Percentiles rank a stretch among this genome's conserved stretches.
Conservation (phyloP, 2,888 invertebrate species). For the Melinopterus prodromus region DNA sequence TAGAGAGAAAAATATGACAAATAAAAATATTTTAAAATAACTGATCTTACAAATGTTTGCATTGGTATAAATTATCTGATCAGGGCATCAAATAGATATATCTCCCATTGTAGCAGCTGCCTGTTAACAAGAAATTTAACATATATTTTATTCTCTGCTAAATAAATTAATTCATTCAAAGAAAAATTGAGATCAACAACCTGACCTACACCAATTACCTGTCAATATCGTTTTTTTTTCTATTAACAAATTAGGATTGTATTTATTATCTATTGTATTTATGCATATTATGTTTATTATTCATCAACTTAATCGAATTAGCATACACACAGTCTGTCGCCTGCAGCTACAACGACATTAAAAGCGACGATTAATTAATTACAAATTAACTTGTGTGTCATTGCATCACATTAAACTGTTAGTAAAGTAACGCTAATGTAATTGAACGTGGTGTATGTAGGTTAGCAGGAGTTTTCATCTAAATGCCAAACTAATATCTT, state of each 20-base stretch:
- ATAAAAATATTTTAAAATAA: no score
- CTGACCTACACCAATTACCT: no score
- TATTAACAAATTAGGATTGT: not conserved
- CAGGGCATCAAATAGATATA: no score
- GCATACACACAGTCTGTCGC: not conserved
- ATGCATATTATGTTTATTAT: not conserved
- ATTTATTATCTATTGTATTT: not conserved
- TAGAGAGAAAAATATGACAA: no score
- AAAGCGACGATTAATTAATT: not conserved
- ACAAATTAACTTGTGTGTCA: not conserved
- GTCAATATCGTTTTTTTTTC: no score
- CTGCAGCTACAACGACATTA: not conserved
- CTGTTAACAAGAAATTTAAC: no score
- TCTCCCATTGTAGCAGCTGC: no score
- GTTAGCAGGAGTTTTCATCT: not conserved
- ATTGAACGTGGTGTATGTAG: not conserved
- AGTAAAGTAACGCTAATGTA: not conserved
- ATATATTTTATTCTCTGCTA: no score
- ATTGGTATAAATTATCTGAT: no score
- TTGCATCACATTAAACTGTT: not conserved
- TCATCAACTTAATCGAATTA: not conserved
- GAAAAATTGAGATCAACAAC: no score
- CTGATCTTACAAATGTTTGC: no score
- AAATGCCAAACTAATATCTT: slow-evolving; percentile 4
- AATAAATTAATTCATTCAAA: no score